Base-by-base conservation (phyloP, 2,113 vertebrate genomes). In the Ceyx melanurus region DNA sequence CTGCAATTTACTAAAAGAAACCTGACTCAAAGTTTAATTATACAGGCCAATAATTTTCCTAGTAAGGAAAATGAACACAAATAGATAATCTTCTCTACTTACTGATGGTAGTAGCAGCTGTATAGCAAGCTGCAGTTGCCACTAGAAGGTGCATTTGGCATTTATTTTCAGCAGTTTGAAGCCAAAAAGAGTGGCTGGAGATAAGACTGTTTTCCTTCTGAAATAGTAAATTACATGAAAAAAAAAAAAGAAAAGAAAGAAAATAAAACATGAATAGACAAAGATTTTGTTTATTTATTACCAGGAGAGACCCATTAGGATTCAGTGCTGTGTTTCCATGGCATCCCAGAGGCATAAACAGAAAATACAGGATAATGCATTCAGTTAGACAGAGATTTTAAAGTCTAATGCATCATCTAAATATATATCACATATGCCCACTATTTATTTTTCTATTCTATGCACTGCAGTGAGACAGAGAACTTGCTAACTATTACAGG, bases 201-300 rank as follows among this genome's bases (percentile, higher is more conserved):
- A n/a, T 90, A 79, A 25, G 89, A 94, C 86, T 94, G 56, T 97
- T 98, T 97, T 96, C 71, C 84, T 94, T 96, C 88, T 96, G 89
- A 97, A 97, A 97, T 88, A 93, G 91, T 97, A 98, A 97, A 97
- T 97, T 97, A 95, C 35, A 86, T 85, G 19, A 42, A 89, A 88
- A 96, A 90, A 96, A 90, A 93, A 94, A 8, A 71, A 84, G 37
- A 37, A 64, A 89, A 67, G 19, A 90, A 95, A 87, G 75, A 96
- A 96, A 97, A 80, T 61, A 79, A 97, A 97, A 97, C 95, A 96
- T 79, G 92, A 97, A 97, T 96, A 97, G 97, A 97, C 94, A 97
- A 97, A 97, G 96, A 92, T 96, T 98, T 96, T 97, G 97, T 97
- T 98, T 97, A 98, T 98, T 97, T 97, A 98, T 97, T 97, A 94